Percentiles rank a stretch among this genome's conserved stretches.
Conservation (phyloP, 2,888 invertebrate genomes). For the Nematopogon swammerdamellus region DNA sequence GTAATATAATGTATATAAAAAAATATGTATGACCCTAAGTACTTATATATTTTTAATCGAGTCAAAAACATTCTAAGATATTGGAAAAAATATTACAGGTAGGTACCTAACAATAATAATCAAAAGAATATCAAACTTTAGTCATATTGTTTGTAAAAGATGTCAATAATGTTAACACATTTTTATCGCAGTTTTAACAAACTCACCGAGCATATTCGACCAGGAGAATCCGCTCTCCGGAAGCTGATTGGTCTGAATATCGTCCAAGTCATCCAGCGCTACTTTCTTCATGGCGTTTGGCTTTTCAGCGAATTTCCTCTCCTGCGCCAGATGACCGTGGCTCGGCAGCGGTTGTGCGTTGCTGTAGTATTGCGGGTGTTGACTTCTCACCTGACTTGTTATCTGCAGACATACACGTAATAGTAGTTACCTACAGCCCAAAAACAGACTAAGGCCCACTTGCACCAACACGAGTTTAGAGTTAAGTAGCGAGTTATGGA, state of each 20-base stretch:
- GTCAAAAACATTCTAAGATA: no score
- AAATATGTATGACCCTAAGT: no score
- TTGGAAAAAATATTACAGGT: no score
- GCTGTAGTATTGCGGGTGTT: conserved; percentile 46
- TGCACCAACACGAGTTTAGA: no score
- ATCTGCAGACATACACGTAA: conserved; percentile 42
- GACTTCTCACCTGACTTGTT: conserved; percentile 44
- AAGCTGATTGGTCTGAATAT: conserved; percentile 77
- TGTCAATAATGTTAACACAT: no score
- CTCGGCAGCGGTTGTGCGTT: conserved; percentile 31
- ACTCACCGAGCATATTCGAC: conserved; percentile 77
- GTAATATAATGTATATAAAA: no score
- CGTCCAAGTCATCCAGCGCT: conserved; percentile 75
- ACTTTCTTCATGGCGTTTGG: conserved; percentile 88
- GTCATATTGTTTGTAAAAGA: no score
- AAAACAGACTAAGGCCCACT: not conserved
- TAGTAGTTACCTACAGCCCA: not conserved
- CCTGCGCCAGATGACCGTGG: conserved; percentile 44
- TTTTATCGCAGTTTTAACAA: no score
- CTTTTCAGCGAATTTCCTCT: conserved; percentile 85
- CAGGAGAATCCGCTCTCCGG: conserved; percentile 80
- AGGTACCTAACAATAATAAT: no score
- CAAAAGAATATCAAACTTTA: no score
- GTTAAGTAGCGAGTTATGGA: no score
- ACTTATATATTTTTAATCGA: no score